phyloP scores from a whole-genome alignment of 2,888 invertebrate genomes.

The Linyphia triangularis region DNA sequence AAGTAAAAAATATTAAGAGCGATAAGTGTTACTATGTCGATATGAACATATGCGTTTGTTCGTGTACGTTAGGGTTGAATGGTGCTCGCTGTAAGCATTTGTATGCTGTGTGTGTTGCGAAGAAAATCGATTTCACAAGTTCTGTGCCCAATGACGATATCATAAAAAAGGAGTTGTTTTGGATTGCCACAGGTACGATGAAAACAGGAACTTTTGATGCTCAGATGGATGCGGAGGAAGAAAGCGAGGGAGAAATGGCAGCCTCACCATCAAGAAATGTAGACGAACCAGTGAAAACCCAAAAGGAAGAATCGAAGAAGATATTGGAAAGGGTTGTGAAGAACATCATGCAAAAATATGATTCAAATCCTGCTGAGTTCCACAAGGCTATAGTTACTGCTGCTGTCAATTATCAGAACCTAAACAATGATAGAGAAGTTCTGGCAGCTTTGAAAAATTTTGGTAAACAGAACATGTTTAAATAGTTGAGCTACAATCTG shows the following conservation, averaged over 20 bases:
- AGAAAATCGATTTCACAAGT: conserved; percentile 50
- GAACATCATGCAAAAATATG: conserved; percentile 68
- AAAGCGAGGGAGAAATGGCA: conserved; percentile 17
- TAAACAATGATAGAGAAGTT: conserved; percentile 63
- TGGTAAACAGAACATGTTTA: conserved; percentile 60
- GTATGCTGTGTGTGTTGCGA: conserved; percentile 58
- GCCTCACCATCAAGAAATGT: neutral
- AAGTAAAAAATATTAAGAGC: conserved; percentile 55
- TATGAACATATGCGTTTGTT: conserved; percentile 71
- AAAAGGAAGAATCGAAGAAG: conserved; percentile 61
- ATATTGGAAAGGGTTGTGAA: conserved; percentile 61
- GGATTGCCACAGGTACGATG: conserved; percentile 69
- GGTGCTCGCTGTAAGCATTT: conserved; percentile 67
- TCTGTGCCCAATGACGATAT: conserved; percentile 68
- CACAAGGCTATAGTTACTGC: conserved; percentile 70
- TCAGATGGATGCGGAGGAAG: conserved; percentile 50
- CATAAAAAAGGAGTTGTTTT: conserved; percentile 69
- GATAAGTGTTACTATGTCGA: conserved; percentile 60
- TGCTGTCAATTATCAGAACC: conserved; percentile 70
- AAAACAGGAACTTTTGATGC: conserved; percentile 56
- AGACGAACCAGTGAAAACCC: neutral
- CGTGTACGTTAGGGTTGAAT: conserved; percentile 58
- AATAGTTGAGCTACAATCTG: conserved; percentile 10
- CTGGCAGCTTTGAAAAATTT: conserved; percentile 57
- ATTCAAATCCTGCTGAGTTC: conserved; percentile 61